Evolutionary conservation across 2,113 vertebrate species (phyloP).

Genomic region (Astatotilapia flaviijosephi): DNA sequence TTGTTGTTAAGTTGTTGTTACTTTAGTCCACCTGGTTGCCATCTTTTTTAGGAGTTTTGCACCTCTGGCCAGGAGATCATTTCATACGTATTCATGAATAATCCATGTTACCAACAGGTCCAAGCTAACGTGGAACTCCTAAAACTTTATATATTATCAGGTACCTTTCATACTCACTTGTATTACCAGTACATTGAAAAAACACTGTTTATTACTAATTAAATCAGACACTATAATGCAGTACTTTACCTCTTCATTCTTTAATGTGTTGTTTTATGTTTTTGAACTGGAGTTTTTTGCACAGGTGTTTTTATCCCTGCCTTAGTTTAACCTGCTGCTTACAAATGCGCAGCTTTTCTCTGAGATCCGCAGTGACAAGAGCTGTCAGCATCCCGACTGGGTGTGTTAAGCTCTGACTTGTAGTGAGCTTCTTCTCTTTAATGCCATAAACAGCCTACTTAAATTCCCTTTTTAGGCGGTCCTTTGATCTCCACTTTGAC

Average conservation of each 20-base stretch:
- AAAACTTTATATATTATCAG: background rate
- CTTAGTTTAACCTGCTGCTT: constrained; percentile 2
- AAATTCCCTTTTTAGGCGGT: background rate
- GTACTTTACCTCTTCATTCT: background rate
- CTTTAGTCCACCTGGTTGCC: background rate
- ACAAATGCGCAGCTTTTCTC: constrained; percentile 9
- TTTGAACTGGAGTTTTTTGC: background rate
- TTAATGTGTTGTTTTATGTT: background rate
- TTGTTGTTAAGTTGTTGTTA: background rate
- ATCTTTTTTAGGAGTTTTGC: background rate
- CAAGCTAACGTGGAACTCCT: background rate
- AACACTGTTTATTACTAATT: background rate
- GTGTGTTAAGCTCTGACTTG: background rate
- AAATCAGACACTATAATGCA: background rate
- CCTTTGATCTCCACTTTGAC: constrained; percentile 19
- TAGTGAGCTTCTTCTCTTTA: constrained; percentile 11
- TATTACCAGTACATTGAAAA: background rate
- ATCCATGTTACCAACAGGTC: background rate
- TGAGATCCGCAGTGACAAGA: constrained; percentile 15
- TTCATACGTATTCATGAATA: background rate
- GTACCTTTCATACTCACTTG: background rate
- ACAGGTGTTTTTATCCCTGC: background rate
- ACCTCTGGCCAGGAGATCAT: background rate
- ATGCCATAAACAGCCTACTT: constrained; percentile 21
- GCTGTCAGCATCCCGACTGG: background rate